Conservation (phyloP, 2,797 vertebrate genomes). For the Orestias chungarensis region DNA sequence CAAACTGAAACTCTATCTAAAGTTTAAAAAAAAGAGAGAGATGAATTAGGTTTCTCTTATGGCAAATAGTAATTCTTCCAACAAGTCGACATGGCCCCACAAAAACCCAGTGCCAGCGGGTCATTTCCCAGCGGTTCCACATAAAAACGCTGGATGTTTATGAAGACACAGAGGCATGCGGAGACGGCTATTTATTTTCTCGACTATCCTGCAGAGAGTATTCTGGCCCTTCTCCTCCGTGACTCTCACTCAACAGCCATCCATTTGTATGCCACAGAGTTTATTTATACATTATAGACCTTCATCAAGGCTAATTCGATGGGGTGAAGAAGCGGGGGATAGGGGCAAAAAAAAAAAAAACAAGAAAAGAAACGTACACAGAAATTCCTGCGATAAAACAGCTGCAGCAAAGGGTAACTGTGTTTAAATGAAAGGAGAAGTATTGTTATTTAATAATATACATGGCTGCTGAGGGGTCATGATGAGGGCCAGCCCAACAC, state of each 20-base stretch:
- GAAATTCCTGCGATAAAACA: constrained; percentile 81
- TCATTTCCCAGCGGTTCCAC: constrained; percentile 71
- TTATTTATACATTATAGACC: constrained; percentile 85
- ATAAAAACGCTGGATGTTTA: constrained; percentile 74
- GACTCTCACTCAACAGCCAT: constrained; percentile 81
- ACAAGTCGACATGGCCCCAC: constrained; percentile 40
- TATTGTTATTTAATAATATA: constrained; percentile 84
- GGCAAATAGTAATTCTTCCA: constrained; percentile 29
- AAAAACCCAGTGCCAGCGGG: constrained; percentile 67
- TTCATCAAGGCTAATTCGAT: constrained; percentile 86
- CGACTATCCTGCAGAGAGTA: constrained; percentile 76
- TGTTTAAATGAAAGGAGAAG: constrained; percentile 82
- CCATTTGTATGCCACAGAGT: constrained; percentile 81
- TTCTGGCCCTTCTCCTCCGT: constrained; percentile 71
- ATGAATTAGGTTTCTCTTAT: constrained; percentile 34
- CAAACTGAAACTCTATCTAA: constrained; percentile 17
- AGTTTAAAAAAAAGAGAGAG: background rate
- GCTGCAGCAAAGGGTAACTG: constrained; percentile 78
- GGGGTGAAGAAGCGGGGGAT: constrained; percentile 62
- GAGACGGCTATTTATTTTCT: constrained; percentile 81
- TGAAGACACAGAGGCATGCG: constrained; percentile 75
- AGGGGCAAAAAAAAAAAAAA: constrained; percentile 2
- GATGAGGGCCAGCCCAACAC: constrained; percentile 65
- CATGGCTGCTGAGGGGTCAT: constrained; percentile 70
- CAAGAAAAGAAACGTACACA: constrained; percentile 63